phyloP scores from a whole-genome alignment of 2,797 vertebrate genomes.

The Lagorchestes hirsutus region DNA sequence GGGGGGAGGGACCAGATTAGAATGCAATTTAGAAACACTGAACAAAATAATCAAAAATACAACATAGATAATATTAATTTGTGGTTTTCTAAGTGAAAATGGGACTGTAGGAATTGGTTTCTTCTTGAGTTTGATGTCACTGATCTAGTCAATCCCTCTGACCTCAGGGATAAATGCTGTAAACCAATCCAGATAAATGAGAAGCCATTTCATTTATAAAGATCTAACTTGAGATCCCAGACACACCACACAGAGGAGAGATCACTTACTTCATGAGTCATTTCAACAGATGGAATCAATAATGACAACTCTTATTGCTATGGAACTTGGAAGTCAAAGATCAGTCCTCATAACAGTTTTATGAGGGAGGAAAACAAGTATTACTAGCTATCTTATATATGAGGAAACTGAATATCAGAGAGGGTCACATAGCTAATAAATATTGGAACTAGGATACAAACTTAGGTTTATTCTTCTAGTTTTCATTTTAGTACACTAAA shows the following conservation, averaged over 20 bases:
- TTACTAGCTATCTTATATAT: neutral
- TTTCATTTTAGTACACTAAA: neutral
- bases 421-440: neutral
- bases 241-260: neutral
- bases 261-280: neutral
- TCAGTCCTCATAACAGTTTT: neutral
- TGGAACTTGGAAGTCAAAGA: neutral
- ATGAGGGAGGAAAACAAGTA: neutral
- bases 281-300: neutral
- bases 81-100: neutral
- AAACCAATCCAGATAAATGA: neutral
- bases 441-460: neutral
- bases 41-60: neutral
- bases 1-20: neutral
- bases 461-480: neutral
- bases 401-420: neutral
- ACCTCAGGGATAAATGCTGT: neutral
- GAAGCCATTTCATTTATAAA: neutral
- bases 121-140: neutral
- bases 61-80: neutral
- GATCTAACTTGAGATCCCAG: neutral
- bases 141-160: neutral
- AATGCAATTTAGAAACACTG: neutral
- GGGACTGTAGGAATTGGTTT: neutral
- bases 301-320: neutral